Evolutionary conservation across 2,797 vertebrate species (phyloP).

Genomic region (Crocodylus rhombifer): DNA sequence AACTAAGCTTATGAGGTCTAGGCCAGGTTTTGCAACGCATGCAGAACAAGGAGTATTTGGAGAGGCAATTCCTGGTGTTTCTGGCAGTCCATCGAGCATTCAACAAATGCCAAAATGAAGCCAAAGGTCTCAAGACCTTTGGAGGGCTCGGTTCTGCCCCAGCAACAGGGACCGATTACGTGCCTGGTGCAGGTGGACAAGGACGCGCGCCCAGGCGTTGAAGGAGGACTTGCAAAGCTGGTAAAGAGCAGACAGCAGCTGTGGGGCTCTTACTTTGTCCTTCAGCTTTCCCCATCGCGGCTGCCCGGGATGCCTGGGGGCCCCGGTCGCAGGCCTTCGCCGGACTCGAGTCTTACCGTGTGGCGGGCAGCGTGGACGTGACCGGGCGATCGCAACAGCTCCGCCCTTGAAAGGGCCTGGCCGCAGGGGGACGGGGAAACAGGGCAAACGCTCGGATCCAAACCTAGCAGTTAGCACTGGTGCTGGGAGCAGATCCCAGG

Average conservation of each 20-base stretch:
- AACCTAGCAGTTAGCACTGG: no score
- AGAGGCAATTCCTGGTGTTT: not conserved
- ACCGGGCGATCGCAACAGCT: not conserved
- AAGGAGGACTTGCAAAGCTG: not conserved
- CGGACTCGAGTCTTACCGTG: not conserved
- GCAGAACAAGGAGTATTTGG: not conserved
- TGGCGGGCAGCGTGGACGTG: not conserved
- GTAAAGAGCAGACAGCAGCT: not conserved
- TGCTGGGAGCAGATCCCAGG: no score
- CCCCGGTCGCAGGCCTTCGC: not conserved
- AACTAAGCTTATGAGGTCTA: not conserved
- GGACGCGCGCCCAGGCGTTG: not conserved
- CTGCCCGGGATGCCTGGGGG: not conserved
- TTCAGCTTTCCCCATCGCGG: not conserved
- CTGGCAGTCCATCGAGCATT: not conserved
- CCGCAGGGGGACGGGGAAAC: not conserved
- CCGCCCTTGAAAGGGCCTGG: not conserved
- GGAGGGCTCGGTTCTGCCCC: not conserved
- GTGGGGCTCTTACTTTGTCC: not conserved
- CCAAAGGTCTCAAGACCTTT: not conserved
- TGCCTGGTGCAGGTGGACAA: not conserved
- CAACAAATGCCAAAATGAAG: not conserved
- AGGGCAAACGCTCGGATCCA: not conserved
- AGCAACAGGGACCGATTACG: not conserved
- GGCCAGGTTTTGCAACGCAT: not conserved